Percentiles rank a stretch among this genome's conserved stretches.
These are phyloP conservation scores for Trissonchulus latispiculum DNA, from an alignment of 2,888 invertebrate species.

Conservation along the genomic window DNA sequence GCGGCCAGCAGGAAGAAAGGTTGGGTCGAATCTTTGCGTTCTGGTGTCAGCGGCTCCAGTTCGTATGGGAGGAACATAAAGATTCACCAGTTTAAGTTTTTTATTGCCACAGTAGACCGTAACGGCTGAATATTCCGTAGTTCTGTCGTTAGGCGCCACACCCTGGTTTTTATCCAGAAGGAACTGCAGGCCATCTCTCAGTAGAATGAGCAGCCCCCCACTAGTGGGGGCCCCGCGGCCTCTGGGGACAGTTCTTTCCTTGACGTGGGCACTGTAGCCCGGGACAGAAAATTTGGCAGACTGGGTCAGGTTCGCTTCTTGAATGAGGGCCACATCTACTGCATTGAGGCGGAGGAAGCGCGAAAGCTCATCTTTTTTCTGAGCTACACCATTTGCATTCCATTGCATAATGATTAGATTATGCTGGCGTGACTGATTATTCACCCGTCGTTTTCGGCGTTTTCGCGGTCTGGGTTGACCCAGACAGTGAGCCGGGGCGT, in stretches of 20 bases:
- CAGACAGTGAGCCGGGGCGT: too few species aligned
- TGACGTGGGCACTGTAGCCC: neutral
- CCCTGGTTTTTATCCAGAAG: too few species aligned
- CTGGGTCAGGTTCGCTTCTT: neutral
- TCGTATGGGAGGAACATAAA: constrained; percentile 12
- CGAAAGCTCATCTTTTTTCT: too few species aligned
- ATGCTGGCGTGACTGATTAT: too few species aligned
- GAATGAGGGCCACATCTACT: neutral
- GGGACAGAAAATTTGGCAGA: neutral
- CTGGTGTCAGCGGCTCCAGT: neutral
- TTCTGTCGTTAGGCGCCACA: neutral
- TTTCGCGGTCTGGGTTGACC: too few species aligned
- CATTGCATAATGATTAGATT: too few species aligned
- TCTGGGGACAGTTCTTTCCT: neutral
- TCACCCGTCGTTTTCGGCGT: too few species aligned
- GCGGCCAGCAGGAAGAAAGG: neutral
- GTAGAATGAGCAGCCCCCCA: neutral
- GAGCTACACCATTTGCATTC: too few species aligned
- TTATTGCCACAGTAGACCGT: neutral
- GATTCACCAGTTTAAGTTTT: neutral
- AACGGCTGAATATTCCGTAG: neutral
- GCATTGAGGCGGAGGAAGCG: too few species aligned
- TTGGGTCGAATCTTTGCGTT: neutral
- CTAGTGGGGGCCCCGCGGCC: neutral
- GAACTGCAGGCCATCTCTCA: neutral